Percentiles rank a stretch among this genome's conserved stretches.
These are phyloP conservation scores for Proisotoma minuta DNA, from an alignment of 2,888 invertebrate genomes.

Conservation along the genomic window DNA sequence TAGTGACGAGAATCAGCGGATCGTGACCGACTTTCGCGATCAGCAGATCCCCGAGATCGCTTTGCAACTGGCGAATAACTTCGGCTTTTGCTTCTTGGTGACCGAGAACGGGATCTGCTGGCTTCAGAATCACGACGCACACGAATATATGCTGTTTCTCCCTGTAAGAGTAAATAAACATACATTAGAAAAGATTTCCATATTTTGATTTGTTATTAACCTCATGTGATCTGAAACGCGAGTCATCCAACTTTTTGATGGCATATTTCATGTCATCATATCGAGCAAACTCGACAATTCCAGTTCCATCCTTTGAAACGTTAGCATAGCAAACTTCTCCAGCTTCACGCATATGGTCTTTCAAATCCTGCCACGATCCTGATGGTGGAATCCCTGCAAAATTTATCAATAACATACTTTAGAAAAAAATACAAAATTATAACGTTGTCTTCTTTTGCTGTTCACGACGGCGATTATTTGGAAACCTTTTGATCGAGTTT, in stretches of 20 bases:
- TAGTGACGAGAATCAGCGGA: slow-evolving; percentile 26
- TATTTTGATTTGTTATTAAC: not conserved
- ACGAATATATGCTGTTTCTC: slow-evolving; percentile 18
- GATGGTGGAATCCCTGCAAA: slow-evolving; percentile 20
- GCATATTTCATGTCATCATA: slow-evolving; percentile 31
- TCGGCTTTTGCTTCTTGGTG: slow-evolving; percentile 20
- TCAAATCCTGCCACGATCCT: slow-evolving; percentile 29
- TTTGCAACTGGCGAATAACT: slow-evolving; percentile 19
- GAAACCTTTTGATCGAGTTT: no score
- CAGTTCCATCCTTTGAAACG: slow-evolving; percentile 25
- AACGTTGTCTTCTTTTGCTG: no score
- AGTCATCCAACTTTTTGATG: slow-evolving; percentile 27
- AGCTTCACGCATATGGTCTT: slow-evolving; percentile 30
- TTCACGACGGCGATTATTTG: no score
- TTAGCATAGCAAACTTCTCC: slow-evolving; percentile 32
- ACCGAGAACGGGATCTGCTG: slow-evolving; percentile 19
- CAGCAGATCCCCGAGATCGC: slow-evolving; percentile 20
- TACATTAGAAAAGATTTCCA: not conserved
- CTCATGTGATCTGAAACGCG: slow-evolving; percentile 19
- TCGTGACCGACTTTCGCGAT: slow-evolving; percentile 23
- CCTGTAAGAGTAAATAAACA: not conserved
- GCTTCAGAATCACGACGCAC: slow-evolving; percentile 19
- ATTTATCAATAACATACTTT: not conserved
- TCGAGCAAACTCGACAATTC: slow-evolving; percentile 26
- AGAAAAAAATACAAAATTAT: no score